Conservation (phyloP, 2,113 vertebrate species). For the Gallinago paraguaiae region DNA sequence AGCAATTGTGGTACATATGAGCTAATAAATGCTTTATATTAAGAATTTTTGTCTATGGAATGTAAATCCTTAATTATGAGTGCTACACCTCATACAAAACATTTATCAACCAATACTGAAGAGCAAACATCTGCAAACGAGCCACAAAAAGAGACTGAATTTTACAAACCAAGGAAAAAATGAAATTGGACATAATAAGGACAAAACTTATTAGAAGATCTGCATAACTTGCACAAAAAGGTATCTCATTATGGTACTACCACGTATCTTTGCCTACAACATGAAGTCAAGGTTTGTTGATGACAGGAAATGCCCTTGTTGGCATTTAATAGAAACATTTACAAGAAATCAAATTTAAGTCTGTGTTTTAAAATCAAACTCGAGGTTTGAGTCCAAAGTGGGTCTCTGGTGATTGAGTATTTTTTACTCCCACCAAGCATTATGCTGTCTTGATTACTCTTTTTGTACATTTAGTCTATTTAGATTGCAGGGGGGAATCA, state of each 20-base stretch:
- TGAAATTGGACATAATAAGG: constrained; percentile 38
- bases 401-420: background rate
- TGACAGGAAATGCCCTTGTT: background rate
- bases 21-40: constrained; percentile 3
- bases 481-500: background rate
- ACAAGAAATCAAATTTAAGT: background rate
- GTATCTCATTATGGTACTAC: background rate
- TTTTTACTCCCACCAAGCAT: background rate
- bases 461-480: background rate
- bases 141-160: background rate
- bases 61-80: constrained; percentile 40
- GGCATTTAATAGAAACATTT: background rate
- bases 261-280: background rate
- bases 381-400: background rate
- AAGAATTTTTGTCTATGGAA: background rate
- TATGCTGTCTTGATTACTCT: background rate
- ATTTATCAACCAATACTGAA: constrained; percentile 50
- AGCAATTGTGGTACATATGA: background rate
- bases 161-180: constrained; percentile 23
- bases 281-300: background rate
- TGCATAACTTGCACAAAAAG: constrained; percentile 17
- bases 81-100: constrained; percentile 23
- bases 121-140: constrained; percentile 31
- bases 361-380: background rate
- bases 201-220: constrained; percentile 37